Conservation (phyloP, 1,140 invertebrate genomes). For the Condylostylus longicornis region DNA sequence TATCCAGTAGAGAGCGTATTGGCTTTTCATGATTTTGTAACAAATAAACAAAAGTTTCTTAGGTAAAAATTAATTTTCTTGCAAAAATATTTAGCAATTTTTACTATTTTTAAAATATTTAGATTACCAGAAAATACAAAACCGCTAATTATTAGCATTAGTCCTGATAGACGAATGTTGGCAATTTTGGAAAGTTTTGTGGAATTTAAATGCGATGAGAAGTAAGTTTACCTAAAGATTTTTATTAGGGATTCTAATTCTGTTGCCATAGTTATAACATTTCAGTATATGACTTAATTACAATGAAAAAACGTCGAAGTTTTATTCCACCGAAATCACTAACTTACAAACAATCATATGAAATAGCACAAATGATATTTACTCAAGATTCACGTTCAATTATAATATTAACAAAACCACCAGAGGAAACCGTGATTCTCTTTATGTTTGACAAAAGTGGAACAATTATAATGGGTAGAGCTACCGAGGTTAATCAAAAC, state of each 20-base stretch:
- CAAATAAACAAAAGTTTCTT: slow-evolving; percentile 35
- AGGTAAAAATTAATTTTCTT: slow-evolving; percentile 38
- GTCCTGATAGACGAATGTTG: slow-evolving; percentile 22
- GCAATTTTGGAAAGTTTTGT: slow-evolving; percentile 22
- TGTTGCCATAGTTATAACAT: slow-evolving; percentile 16
- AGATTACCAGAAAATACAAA: slow-evolving; percentile 19
- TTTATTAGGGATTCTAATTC: background rate
- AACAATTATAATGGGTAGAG: slow-evolving; percentile 48
- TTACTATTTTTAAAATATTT: background rate
- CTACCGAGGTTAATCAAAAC: slow-evolving; percentile 38
- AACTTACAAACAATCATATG: slow-evolving; percentile 22
- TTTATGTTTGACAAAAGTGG: slow-evolving; percentile 64
- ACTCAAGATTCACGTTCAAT: slow-evolving; percentile 57
- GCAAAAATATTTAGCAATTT: background rate
- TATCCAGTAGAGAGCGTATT: slow-evolving; percentile 47
- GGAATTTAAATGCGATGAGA: too few species aligned
- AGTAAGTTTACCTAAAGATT: too few species aligned
- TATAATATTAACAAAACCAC: slow-evolving; percentile 49
- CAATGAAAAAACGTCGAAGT: slow-evolving; percentile 39
- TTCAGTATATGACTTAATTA: slow-evolving; percentile 41
- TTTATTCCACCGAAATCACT: slow-evolving; percentile 37
- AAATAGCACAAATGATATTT: slow-evolving; percentile 51
- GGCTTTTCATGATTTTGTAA: slow-evolving; percentile 39
- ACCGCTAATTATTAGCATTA: slow-evolving; percentile 23
- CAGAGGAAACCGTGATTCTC: slow-evolving; percentile 56